phyloP scores from a whole-genome alignment of 1,140 invertebrate genomes.

The Heliconius himera region DNA sequence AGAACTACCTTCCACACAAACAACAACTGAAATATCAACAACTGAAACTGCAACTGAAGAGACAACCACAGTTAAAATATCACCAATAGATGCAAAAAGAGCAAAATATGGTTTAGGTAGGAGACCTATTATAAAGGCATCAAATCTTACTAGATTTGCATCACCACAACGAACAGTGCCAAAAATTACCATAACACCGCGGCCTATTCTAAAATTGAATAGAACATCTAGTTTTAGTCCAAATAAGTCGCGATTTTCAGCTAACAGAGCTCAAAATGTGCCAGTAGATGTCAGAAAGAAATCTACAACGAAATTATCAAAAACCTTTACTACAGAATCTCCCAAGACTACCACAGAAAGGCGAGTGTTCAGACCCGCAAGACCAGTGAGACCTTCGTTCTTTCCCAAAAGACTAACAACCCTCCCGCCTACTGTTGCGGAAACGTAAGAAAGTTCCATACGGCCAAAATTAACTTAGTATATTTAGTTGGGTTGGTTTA shows the following conservation, averaged over 20 bases:
- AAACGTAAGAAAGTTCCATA: slow-evolving; percentile 46
- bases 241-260: slow-evolving; percentile 63
- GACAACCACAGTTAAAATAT: slow-evolving; percentile 59
- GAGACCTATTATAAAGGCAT: slow-evolving; percentile 56
- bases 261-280: slow-evolving; percentile 69
- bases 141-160: slow-evolving; percentile 59
- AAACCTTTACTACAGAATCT: slow-evolving; percentile 61
- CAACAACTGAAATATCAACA: slow-evolving; percentile 51
- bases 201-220: slow-evolving; percentile 60
- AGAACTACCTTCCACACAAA: slow-evolving; percentile 38
- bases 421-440: slow-evolving; percentile 53
- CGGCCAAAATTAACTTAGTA: slow-evolving; percentile 34
- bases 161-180: slow-evolving; percentile 46
- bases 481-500: slow-evolving; percentile 44
- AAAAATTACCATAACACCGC: slow-evolving; percentile 55
- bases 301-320: slow-evolving; percentile 52
- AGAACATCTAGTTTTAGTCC: slow-evolving; percentile 70
- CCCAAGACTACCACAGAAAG: slow-evolving; percentile 67
- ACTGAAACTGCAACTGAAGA: slow-evolving; percentile 62
- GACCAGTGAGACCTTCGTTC: slow-evolving; percentile 71
- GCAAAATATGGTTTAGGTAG: slow-evolving; percentile 72
- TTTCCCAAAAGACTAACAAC: slow-evolving; percentile 64
- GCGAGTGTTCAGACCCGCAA: slow-evolving; percentile 67
- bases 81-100: slow-evolving; percentile 65
- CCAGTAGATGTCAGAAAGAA: slow-evolving; percentile 71